Evolutionary conservation across 2,113 vertebrate species (phyloP).

Genomic region (Myiozetetes cayanensis): DNA sequence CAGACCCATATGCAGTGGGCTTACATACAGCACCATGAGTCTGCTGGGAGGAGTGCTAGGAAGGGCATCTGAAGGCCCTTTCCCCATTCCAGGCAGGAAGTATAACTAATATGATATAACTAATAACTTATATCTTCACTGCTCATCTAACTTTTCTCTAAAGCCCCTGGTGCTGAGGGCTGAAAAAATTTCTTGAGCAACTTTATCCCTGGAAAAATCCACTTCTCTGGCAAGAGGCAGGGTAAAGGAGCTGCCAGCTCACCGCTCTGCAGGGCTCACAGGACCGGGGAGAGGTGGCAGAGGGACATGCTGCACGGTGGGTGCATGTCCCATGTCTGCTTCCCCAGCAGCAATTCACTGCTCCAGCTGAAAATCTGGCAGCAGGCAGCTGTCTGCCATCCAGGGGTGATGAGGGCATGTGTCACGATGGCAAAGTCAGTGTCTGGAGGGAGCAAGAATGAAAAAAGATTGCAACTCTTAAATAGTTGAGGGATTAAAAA

Average conservation of each 20-base stretch:
- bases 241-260: not conserved
- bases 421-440: not conserved
- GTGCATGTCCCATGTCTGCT: no score
- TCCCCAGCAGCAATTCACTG: not conserved
- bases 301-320: accelerated
- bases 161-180: not conserved
- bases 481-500: conserved; percentile 22
- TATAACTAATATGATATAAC: no score
- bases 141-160: not conserved
- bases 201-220: not conserved
- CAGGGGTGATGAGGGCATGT: not conserved
- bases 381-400: not conserved
- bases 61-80: not conserved
- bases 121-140: not conserved
- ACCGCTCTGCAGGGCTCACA: accelerated
- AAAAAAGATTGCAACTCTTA: not conserved
- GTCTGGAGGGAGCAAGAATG: not conserved
- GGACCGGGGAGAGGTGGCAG: accelerated
- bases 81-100: not conserved
- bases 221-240: not conserved
- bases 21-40: accelerated
- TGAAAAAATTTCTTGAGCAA: not conserved
- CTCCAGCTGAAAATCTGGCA: not conserved
- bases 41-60: not conserved
- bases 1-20: not conserved